Evolutionary conservation across 2,113 vertebrate species (phyloP), one percentile per base, ranked within the genome.

Genomic region (Nematolebias whitei): DNA sequence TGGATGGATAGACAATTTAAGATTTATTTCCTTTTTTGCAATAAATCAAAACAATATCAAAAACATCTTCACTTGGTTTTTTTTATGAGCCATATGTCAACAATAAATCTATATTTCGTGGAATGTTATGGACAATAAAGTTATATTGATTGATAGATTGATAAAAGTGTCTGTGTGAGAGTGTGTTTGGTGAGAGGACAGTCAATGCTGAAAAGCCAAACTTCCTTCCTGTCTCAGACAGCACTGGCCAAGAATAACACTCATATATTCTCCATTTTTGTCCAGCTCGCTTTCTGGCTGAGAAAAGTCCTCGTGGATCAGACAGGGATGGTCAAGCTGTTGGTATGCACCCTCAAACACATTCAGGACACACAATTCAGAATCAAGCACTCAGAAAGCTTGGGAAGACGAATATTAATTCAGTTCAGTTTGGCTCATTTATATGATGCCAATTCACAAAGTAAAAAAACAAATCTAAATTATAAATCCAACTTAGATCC

Each of bases 221-320:
- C 79, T 81, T 89, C 84, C 85, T 88, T 86, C 84, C 82, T 85
- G 85, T 80, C 78, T 86, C 76, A 79, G 57, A 76, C 67, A 80
- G 68, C 62, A 67, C 45, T 63, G 40, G 66, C 82, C 85, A 88
- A 85, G 39, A 72, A 81, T 19, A 86, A 83, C 71, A 85, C 68
- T 61, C 59, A 77, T 41, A 50, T 60, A 60, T 23, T 19, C 62
- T 53, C 56, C 22, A 11, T 64, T 73, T 74, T 51, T 49, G 70
- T 82, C 52, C 54, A 9, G 61, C 47, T 51, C 38, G 56, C 14
- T 45, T 26, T 43, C 24, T 60, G 26, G 44, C 6, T 24, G 35
- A 76, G 40, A 45, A 53, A 18, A 55, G 47, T 48, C 40, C 45
- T 55, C 56, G 15, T 41, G 58, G 39, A 84, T 63, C 48, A 62